Conservation (phyloP, 2,113 vertebrate genomes). For the Rynchops niger region DNA sequence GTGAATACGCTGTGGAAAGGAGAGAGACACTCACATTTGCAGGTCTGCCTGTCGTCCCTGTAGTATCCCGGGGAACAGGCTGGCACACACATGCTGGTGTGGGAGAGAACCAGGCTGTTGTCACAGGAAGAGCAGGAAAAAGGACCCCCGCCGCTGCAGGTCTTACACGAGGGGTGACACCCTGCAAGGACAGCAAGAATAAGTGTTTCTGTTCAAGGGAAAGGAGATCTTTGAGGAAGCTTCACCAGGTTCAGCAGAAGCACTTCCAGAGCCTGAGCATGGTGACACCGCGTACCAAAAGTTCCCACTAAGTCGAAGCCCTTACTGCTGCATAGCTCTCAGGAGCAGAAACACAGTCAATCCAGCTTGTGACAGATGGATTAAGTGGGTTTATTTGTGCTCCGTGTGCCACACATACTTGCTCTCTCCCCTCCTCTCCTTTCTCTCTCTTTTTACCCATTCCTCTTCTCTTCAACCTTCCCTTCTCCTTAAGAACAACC, state of each 20-base stretch:
- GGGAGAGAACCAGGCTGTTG: slow-evolving; percentile 71
- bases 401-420: too few species aligned
- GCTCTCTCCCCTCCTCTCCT: neutral
- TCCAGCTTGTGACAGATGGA: too few species aligned
- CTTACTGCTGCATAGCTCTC: neutral
- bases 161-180: slow-evolving; percentile 87
- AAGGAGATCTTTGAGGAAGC: neutral
- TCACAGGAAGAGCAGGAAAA: slow-evolving; percentile 84
- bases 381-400: neutral
- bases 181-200: slow-evolving; percentile 67
- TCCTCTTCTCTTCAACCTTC: neutral
- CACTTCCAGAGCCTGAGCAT: too few species aligned
- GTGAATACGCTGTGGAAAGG: neutral
- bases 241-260: neutral
- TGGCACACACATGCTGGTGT: slow-evolving; percentile 75
- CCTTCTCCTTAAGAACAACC: neutral
- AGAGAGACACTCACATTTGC: slow-evolving; percentile 78
- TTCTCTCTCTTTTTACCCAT: neutral
- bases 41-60: slow-evolving; percentile 71
- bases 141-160: slow-evolving; percentile 78
- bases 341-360: neutral
- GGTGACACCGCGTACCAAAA: accelerated
- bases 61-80: slow-evolving; percentile 83
- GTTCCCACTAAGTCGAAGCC: neutral
- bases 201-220: neutral